phyloP scores from a whole-genome alignment of 2,888 invertebrate genomes.

The Uloborus plumipes region DNA sequence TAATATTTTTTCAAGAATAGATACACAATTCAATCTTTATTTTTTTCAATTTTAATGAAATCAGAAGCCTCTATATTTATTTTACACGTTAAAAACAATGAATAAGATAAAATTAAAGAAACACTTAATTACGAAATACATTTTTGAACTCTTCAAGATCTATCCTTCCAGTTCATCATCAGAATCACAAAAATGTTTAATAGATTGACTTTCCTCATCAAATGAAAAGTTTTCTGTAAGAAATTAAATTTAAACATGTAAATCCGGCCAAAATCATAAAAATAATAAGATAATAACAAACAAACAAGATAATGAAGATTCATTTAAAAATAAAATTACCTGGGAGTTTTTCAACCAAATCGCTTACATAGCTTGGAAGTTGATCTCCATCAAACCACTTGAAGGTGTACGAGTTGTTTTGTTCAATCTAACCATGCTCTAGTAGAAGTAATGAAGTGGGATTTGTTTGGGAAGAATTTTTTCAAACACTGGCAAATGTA shows the following conservation, averaged over 20 bases:
- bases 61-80: too few relatives aligned
- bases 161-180: background rate
- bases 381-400: background rate
- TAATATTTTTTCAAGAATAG: too few relatives aligned
- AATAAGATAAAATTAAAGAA: background rate
- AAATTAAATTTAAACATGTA: too few relatives aligned
- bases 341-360: background rate
- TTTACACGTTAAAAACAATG: background rate
- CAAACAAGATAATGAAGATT: background rate
- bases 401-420: background rate
- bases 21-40: too few relatives aligned
- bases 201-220: background rate
- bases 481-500: background rate
- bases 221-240: background rate
- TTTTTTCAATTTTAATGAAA: too few relatives aligned
- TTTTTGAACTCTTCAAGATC: background rate
- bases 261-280: too few relatives aligned
- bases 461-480: background rate
- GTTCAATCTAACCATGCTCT: background rate
- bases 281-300: background rate
- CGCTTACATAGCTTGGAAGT: background rate
- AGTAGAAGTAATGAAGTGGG: background rate
- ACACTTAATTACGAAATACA: background rate
- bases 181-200: background rate
- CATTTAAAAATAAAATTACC: background rate